Percentiles rank a stretch among this genome's conserved stretches.
Evolutionary conservation across 2,113 vertebrate genomes (phyloP).

Genomic region (Oplegnathus fasciatus): DNA sequence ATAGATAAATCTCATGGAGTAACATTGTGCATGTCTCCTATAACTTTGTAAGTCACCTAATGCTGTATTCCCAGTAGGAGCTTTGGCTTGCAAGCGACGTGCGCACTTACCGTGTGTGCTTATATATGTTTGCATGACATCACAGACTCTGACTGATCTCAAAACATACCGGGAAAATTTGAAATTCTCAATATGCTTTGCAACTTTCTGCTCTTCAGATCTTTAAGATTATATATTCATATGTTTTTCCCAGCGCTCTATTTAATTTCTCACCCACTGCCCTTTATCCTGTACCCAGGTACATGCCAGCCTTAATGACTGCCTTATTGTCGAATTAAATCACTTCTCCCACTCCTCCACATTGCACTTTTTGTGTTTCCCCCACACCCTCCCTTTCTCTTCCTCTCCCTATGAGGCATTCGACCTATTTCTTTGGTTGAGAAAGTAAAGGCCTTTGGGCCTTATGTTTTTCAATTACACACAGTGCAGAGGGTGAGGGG

Average conservation of each 20-base stretch:
- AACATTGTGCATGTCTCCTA: neutral
- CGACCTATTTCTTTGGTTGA: constrained; percentile 50
- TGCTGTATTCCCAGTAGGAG: neutral
- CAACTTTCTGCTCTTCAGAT: neutral
- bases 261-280: constrained; percentile 1
- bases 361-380: constrained; percentile 15
- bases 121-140: neutral
- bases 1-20: neutral
- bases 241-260: neutral
- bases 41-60: neutral
- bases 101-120: neutral
- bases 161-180: neutral
- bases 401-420: constrained; percentile 45
- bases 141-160: neutral
- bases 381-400: constrained; percentile 7
- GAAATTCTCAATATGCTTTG: neutral
- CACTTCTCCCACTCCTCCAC: constrained; percentile 32
- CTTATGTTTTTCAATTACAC: constrained; percentile 80
- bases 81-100: neutral
- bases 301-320: constrained; percentile 59
- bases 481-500: constrained; percentile 41
- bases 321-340: constrained; percentile 73
- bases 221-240: neutral
- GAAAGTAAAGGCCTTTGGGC: constrained; percentile 62
- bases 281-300: constrained; percentile 52